A percentile compares a stretch with the other conserved stretches of the same genome.
Evolutionary conservation across 2,888 invertebrate genomes (phyloP).

Genomic region (Amblyjoppa fuscipennis): DNA sequence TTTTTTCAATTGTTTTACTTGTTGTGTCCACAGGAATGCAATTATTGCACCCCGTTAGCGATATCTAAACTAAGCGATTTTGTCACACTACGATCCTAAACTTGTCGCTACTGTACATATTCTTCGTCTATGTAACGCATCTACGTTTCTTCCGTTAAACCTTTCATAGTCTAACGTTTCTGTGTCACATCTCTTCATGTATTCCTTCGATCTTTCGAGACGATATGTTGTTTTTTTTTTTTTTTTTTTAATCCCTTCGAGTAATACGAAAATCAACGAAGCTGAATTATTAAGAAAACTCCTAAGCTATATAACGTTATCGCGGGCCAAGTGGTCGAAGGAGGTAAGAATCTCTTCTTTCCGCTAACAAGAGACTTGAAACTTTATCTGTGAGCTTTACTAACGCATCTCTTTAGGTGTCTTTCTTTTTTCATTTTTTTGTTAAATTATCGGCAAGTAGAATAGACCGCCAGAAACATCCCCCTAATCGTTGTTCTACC

Average conservation of each 20-base stretch:
- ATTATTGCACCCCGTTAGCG: conserved; percentile 46
- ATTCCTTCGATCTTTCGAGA: conserved; percentile 43
- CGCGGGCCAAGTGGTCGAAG: conserved; percentile 32
- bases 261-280: conserved; percentile 6
- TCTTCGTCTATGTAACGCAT: conserved; percentile 58
- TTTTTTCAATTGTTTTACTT: background rate
- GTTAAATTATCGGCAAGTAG: conserved; percentile 38
- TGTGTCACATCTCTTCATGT: conserved; percentile 51
- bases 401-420: conserved; percentile 12
- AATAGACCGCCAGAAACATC: conserved; percentile 23
- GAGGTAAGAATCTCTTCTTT: conserved; percentile 64
- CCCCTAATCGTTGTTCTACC: conserved; percentile 28
- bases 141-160: conserved; percentile 62
- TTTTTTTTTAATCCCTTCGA: conserved; percentile 30
- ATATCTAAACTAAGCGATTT: conserved; percentile 38
- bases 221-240: conserved; percentile 8
- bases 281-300: conserved; percentile 22
- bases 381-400: conserved; percentile 22
- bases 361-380: conserved; percentile 33
- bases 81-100: conserved; percentile 16
- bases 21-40: background rate
- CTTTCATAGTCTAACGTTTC: conserved; percentile 59
- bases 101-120: conserved; percentile 63
- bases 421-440: conserved; percentile 7
- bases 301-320: conserved; percentile 45